Evolutionary conservation across 2,888 invertebrate species (phyloP).

Genomic region (Dasysyrphus tricinctus): DNA sequence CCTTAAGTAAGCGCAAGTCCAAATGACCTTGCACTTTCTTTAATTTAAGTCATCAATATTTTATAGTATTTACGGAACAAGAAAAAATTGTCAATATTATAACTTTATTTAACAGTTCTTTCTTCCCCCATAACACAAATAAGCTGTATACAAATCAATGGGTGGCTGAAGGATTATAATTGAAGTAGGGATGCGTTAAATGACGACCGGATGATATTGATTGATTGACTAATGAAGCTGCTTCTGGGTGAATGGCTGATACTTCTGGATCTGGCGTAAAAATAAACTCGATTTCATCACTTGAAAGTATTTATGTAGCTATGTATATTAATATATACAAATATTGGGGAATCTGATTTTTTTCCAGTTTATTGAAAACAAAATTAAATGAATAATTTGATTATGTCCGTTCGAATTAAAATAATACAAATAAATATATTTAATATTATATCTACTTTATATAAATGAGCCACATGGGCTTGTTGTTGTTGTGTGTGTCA

Average conservation of each 20-base stretch:
- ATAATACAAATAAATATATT: constrained; percentile 29
- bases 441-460: background rate
- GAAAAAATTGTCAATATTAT: background rate
- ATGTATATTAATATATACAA: no score
- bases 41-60: no score
- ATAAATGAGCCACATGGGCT: background rate
- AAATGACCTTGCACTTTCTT: no score
- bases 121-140: background rate
- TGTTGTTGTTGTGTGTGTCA: constrained; percentile 5
- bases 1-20: no score
- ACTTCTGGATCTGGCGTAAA: background rate
- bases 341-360: constrained; percentile 5
- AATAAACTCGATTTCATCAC: constrained; percentile 25
- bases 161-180: background rate
- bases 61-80: no score
- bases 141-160: background rate
- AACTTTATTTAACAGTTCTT: background rate
- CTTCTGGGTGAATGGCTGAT: constrained; percentile 30
- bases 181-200: constrained; percentile 35
- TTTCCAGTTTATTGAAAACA: constrained; percentile 19
- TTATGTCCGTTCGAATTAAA: constrained; percentile 44
- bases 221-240: constrained; percentile 64
- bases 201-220: constrained; percentile 57
- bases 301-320: no score
- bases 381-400: constrained; percentile 54